Base-by-base conservation (phyloP, 2,888 invertebrate species). In the Ornithoptera alexandrae region DNA sequence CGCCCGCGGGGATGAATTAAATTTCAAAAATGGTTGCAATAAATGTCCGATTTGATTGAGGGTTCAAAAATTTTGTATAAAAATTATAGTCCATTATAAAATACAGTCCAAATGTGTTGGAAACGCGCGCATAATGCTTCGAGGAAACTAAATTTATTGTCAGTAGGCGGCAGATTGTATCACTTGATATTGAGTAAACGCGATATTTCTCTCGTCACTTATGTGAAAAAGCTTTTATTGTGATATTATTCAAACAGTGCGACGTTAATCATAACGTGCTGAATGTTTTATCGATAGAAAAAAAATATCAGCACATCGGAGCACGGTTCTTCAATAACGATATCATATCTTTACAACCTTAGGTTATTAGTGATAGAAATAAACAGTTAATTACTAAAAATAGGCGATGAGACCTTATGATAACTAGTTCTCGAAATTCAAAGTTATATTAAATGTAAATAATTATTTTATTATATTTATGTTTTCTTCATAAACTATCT, bases 21-120 rank as follows among this genome's bases (percentile, higher is more conserved):
- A 88, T 88, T 87, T 87, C 85, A 84, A 82, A 89, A 89, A 89
- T 89, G 87, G 84, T 85, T 78, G 83, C 87, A 85, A 88, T 88
- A 88, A 87, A 89, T 85, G 39, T 39, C 39, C 58, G 17, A 20
- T 22, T 8, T 20, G 17, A 22, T 46, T 12, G 22, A 50, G 22
- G 24, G 39, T 61, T 20, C 10, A n/a, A 61, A 61, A 39, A 22
- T 8, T 10, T 12, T 42, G 8, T 42, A 42, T 17, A 46, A 46
- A 46, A 46, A 46, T 15, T 46, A 15, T 46, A 46, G 46, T 46
- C 15, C 39, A 15, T 46, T 46, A 46, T 46, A 46, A 46, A 46
- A 15, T 46, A 1, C 15, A 15, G 46, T 15, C 15, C 46, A 46
- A 46, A 46, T 46, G 15, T 46, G 7, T 39, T 39, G 39, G 39